phyloP scores from a whole-genome alignment of 2,113 vertebrate genomes.

The Eolophus roseicapilla region DNA sequence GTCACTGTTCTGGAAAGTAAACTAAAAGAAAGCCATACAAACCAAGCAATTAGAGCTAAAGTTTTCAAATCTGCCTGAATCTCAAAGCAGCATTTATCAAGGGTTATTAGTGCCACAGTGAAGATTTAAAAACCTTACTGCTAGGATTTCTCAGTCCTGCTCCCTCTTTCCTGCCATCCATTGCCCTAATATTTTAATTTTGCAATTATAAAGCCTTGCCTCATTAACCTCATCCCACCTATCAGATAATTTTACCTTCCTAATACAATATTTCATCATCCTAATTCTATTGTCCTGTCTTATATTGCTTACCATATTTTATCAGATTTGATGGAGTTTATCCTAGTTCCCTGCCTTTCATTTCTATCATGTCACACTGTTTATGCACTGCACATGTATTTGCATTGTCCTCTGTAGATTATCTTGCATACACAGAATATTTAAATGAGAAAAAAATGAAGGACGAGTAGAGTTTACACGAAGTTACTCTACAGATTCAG shows the following conservation, averaged over 20 bases:
- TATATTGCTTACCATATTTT: not conserved
- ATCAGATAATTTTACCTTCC: not conserved
- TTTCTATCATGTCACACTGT: not conserved
- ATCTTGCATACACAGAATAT: not conserved
- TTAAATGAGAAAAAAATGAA: slow-evolving; percentile 34
- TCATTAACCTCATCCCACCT: not conserved
- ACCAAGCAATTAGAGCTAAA: slow-evolving; percentile 6
- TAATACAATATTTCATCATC: not conserved
- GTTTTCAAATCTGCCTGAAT: slow-evolving; percentile 3
- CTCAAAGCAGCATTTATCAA: slow-evolving; percentile 26
- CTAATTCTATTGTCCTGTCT: not conserved
- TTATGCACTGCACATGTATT: not conserved
- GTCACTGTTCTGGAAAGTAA: not conserved
- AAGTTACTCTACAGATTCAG: not conserved
- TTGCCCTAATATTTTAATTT: not conserved
- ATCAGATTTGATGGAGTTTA: slow-evolving; percentile 1
- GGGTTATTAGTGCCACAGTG: not conserved
- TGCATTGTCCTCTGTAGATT: slow-evolving; percentile 1
- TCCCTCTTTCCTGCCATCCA: slow-evolving; percentile 10
- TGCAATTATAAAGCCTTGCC: not conserved
- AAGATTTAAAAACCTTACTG: not conserved
- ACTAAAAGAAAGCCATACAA: slow-evolving; percentile 18
- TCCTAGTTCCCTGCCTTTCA: not conserved
- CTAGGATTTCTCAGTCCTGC: not conserved
- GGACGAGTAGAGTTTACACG: not conserved